Conservation (phyloP, 2,113 vertebrate genomes). For the Prochilodus magdalenae region DNA sequence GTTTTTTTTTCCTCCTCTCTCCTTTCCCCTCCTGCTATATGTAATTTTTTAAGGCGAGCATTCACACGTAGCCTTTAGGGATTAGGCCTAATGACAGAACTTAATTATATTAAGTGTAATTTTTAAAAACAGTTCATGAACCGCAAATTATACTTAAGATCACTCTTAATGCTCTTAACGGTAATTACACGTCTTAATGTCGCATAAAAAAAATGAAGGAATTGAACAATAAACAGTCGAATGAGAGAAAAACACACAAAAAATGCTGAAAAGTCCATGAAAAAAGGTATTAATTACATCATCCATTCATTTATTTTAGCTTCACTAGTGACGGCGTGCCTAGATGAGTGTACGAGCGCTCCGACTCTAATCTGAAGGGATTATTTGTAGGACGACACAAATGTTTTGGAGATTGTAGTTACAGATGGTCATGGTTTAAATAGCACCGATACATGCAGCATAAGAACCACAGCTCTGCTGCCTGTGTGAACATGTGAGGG, state of each 20-base stretch:
- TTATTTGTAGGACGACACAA: too few species aligned
- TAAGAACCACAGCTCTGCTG: too few species aligned
- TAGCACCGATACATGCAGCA: too few species aligned
- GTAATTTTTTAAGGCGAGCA: constrained; percentile 75
- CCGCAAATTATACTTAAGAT: constrained; percentile 85
- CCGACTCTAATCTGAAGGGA: too few species aligned
- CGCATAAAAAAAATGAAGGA: constrained; percentile 60
- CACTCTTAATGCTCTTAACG: constrained; percentile 81
- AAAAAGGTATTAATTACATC: not conserved
- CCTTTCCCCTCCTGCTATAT: constrained; percentile 63
- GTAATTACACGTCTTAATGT: constrained; percentile 83
- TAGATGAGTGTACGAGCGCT: not conserved
- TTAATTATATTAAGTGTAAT: constrained; percentile 88
- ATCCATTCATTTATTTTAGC: not conserved
- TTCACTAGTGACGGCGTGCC: not conserved
- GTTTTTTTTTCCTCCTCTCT: constrained; percentile 44
- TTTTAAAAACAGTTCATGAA: constrained; percentile 87
- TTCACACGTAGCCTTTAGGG: constrained; percentile 77
- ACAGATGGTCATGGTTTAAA: too few species aligned
- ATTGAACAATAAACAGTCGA: constrained; percentile 39
- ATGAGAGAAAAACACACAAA: constrained; percentile 32
- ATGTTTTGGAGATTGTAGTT: too few species aligned
- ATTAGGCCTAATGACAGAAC: constrained; percentile 84
- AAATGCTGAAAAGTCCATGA: constrained; percentile 11
- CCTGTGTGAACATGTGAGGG: too few species aligned